phyloP scores from a whole-genome alignment of 2,888 invertebrate genomes.

The Ametastegia equiseti region DNA sequence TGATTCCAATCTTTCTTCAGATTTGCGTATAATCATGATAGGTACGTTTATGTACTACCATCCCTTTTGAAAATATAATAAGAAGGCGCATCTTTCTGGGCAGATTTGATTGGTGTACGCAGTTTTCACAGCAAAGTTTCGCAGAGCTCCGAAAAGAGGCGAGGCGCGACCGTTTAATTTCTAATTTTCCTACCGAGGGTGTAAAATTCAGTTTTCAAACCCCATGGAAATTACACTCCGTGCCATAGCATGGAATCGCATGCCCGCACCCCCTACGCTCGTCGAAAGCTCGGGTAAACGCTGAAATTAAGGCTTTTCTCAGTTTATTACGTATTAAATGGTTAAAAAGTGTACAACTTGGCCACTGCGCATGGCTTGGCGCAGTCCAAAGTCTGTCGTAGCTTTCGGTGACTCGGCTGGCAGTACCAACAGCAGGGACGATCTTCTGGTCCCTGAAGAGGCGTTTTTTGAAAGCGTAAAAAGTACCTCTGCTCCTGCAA shows the following conservation, averaged over 20 bases:
- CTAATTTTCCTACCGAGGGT: constrained; percentile 17
- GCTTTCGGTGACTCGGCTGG: not conserved
- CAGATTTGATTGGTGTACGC: not conserved
- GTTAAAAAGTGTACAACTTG: constrained; percentile 20
- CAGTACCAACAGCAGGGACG: not conserved
- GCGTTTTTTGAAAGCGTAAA: constrained; percentile 32
- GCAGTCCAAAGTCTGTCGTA: constrained; percentile 7
- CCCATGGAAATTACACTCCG: not conserved
- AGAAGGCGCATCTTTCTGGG: not conserved
- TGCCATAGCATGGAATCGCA: not conserved
- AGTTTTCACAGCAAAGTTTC: not conserved
- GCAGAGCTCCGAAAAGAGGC: no score
- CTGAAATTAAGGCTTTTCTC: constrained; percentile 28
- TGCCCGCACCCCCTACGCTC: not conserved
- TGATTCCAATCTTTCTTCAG: no score
- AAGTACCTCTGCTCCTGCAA: not conserved
- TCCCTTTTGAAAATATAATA: no score
- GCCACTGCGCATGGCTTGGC: no score
- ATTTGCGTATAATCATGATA: no score
- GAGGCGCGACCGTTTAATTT: constrained; percentile 12
- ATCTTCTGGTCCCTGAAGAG: constrained; percentile 22
- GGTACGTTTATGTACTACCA: no score
- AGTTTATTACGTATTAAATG: constrained; percentile 42
- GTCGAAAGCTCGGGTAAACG: not conserved
- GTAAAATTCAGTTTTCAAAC: constrained; percentile 2